phyloP scores from a whole-genome alignment of 92 coral and sea anemone species.

The Porites divaricata region DNA sequence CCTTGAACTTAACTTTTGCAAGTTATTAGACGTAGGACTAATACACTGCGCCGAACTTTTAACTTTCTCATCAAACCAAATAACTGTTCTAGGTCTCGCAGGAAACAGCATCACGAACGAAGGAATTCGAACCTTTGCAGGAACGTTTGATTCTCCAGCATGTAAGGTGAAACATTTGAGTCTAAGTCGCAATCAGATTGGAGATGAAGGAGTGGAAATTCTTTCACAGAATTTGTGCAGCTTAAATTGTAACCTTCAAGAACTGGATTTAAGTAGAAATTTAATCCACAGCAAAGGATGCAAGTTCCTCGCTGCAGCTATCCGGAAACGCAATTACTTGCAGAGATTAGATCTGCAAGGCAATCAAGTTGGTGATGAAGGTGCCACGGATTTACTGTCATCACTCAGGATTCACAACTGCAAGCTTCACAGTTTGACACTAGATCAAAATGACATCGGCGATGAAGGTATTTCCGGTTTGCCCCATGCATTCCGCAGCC shows the following conservation, averaged over 20 bases:
- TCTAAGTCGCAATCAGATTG: conserved; percentile 26
- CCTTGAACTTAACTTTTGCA: conserved; percentile 26
- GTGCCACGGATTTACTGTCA: conserved; percentile 23
- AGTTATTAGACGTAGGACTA: conserved; percentile 19
- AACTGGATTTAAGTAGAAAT: conserved; percentile 37
- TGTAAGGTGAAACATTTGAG: conserved; percentile 17
- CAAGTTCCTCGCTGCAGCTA: conserved; percentile 29
- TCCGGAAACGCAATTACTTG: conserved; percentile 38
- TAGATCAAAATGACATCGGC: conserved; percentile 27
- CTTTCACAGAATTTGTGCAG: conserved; percentile 13
- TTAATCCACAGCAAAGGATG: conserved; percentile 22
- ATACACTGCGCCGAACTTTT: conserved; percentile 5
- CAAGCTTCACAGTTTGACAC: conserved; percentile 28
- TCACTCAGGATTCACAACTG: conserved; percentile 40
- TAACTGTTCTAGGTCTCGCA: conserved; percentile 16
- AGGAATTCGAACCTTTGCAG: conserved; percentile 13
- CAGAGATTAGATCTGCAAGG: conserved; percentile 26
- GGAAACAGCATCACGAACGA: conserved; percentile 30
- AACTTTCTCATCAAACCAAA: conserved; percentile 1
- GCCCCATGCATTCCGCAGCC: conserved; percentile 43
- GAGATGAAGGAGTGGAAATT: conserved; percentile 31
- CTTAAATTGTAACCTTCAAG: conserved; percentile 34
- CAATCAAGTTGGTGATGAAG: conserved; percentile 35
- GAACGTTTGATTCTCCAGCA: conserved; percentile 4
- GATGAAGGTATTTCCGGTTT: conserved; percentile 35